A percentile compares a stretch with the other conserved stretches of the same genome.
Conservation (phyloP, 2,797 vertebrate genomes). For the Lacerta agilis region DNA sequence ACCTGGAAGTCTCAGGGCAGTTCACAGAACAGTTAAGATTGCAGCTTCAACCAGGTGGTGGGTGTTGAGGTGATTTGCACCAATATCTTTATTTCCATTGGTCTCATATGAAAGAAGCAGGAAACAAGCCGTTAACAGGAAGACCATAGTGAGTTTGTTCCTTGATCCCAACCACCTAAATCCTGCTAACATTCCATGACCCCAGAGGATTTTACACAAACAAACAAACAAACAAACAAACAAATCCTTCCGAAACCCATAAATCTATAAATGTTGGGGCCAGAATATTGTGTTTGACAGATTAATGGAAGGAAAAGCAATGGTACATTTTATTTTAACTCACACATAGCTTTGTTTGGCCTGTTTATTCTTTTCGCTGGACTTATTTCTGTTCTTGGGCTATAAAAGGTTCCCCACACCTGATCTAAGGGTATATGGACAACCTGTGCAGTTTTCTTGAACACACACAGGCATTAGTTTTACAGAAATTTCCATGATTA, state of each 20-base stretch:
- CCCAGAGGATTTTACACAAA: background rate
- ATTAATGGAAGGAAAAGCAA: constrained; percentile 23
- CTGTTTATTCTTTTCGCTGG: background rate
- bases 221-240: background rate
- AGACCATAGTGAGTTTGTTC: background rate
- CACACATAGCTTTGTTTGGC: background rate
- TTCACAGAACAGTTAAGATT: no score
- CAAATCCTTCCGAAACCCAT: background rate
- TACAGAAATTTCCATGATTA: background rate
- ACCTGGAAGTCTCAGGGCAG: no score
- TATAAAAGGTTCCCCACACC: no score
- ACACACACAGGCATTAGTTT: background rate
- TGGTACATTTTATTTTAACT: background rate
- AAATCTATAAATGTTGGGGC: background rate
- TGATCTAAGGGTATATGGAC: no score
- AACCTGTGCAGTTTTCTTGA: no score
- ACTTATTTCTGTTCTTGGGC: no score
- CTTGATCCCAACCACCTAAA: background rate
- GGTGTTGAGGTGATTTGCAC: background rate
- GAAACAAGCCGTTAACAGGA: background rate
- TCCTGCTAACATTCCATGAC: background rate
- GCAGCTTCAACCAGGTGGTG: background rate
- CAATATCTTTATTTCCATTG: background rate
- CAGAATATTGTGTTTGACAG: constrained; percentile 15
- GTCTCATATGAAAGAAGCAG: background rate